Conservation (phyloP, 2,113 vertebrate species). For the Galbula dea region DNA sequence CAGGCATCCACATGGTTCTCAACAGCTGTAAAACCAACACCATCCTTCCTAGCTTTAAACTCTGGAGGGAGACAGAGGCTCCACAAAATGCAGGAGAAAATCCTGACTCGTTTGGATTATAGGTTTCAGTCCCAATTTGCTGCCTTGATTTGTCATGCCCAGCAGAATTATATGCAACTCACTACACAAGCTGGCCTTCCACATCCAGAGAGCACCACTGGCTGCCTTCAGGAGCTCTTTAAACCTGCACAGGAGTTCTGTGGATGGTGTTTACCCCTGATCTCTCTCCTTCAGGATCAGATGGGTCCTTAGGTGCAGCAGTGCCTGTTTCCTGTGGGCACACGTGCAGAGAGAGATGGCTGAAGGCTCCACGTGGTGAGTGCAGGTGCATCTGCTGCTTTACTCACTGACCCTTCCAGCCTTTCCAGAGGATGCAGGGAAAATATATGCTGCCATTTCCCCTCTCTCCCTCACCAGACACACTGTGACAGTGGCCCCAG, state of each 20-base stretch:
- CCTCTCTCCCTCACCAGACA: neutral
- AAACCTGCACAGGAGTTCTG: neutral
- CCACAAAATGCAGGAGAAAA: neutral
- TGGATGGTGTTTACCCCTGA: neutral
- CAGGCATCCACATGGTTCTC: neutral
- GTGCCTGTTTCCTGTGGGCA: neutral
- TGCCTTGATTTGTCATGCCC: neutral
- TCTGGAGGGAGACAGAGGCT: conserved; percentile 51
- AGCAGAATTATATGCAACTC: neutral
- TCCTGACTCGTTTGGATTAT: neutral
- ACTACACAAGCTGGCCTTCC: neutral
- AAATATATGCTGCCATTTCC: neutral
- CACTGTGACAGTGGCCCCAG: neutral
- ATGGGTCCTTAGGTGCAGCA: neutral
- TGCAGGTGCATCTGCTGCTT: neutral
- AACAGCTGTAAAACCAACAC: neutral
- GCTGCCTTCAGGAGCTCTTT: neutral
- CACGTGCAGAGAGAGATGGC: neutral
- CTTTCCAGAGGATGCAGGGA: neutral
- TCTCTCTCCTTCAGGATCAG: neutral
- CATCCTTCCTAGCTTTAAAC: conserved; percentile 22
- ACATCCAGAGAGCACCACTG: neutral
- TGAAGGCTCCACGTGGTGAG: neutral
- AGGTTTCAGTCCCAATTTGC: neutral
- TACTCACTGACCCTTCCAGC: neutral